Conservation (phyloP, 1,140 invertebrate species). For the Lanistes nyassanus region DNA sequence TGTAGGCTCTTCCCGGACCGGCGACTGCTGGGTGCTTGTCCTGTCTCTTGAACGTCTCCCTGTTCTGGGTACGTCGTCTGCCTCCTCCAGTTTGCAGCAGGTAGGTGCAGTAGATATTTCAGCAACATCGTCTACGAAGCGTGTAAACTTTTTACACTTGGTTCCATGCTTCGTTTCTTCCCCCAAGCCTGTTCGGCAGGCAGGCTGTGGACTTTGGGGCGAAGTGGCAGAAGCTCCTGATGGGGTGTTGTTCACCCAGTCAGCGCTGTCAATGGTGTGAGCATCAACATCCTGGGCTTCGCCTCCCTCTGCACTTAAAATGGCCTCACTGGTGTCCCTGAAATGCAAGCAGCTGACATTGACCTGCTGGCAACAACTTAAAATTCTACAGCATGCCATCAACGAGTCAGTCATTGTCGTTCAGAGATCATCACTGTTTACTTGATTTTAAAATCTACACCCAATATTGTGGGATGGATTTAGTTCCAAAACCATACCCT, state of each 20-base stretch:
- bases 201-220: neutral
- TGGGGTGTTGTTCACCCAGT: neutral
- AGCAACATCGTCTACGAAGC: slow-evolving; percentile 17
- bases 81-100: slow-evolving; percentile 7
- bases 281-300: neutral
- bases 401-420: too few relatives aligned
- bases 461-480: too few relatives aligned
- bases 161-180: neutral
- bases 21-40: neutral
- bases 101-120: neutral
- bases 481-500: too few relatives aligned
- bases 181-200: neutral
- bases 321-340: neutral
- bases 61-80: neutral
- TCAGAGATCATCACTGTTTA: too few relatives aligned
- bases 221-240: neutral
- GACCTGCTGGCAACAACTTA: too few relatives aligned
- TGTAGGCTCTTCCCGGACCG: neutral
- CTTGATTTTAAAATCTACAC: too few relatives aligned
- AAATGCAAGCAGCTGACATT: neutral
- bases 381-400: too few relatives aligned
- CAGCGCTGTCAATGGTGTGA: neutral
- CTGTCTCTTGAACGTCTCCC: neutral
- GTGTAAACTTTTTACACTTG: slow-evolving; percentile 23
- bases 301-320: neutral